Conservation (phyloP, 1,140 invertebrate species). For the Dolichoris vasculosae region DNA sequence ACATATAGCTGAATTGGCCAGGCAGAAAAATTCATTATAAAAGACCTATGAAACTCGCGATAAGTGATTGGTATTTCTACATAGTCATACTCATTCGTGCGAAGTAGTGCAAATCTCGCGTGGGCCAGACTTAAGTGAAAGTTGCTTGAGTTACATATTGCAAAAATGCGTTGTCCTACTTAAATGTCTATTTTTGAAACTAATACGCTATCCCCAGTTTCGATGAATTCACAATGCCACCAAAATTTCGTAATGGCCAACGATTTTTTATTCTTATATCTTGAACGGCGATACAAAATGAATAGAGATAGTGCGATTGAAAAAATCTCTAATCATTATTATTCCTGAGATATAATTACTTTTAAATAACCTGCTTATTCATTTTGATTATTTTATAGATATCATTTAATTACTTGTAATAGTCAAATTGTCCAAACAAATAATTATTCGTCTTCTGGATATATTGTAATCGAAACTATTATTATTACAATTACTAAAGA, state of each 20-base stretch:
- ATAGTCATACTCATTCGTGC: background rate
- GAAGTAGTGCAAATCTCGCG: conserved; percentile 36
- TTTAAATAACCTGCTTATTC: no score
- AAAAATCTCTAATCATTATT: background rate
- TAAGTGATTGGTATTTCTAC: conserved; percentile 1
- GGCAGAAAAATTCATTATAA: conserved; percentile 22
- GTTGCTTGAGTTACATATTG: conserved; percentile 22
- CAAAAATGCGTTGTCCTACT: conserved; percentile 44
- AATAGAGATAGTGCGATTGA: background rate
- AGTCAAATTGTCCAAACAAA: no score
- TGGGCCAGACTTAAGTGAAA: conserved; percentile 25
- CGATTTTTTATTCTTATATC: background rate
- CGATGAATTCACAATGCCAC: background rate
- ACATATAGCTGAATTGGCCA: background rate
- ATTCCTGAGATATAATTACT: background rate
- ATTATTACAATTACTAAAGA: no score
- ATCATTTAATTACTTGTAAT: no score
- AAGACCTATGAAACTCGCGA: background rate
- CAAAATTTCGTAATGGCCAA: background rate
- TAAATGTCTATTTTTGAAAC: conserved; percentile 35
- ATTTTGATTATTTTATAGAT: no score
- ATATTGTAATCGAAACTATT: no score
- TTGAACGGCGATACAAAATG: background rate
- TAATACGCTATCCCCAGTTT: background rate
- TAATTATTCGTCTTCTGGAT: no score